phyloP scores from a whole-genome alignment of 2,888 invertebrate genomes.

The Pseudococcus jackbeardsleyi region DNA sequence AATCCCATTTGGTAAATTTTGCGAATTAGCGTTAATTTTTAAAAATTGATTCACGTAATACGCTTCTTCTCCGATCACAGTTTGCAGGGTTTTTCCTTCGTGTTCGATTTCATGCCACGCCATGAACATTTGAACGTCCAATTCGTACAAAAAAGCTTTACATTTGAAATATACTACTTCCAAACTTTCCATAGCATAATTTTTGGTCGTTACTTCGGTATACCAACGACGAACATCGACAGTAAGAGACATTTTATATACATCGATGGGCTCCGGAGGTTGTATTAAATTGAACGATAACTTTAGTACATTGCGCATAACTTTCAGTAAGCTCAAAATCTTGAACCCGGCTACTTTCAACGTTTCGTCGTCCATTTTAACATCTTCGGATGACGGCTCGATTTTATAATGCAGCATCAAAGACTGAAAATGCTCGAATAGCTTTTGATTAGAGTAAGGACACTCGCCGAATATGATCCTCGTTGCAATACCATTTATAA shows the following conservation, averaged over 20 bases:
- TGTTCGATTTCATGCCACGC: constrained; percentile 39
- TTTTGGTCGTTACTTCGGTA: not conserved
- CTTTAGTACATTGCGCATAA: not conserved
- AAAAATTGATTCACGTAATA: constrained; percentile 1
- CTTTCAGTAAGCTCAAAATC: not conserved
- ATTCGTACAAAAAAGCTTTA: not conserved
- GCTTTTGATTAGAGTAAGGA: not conserved
- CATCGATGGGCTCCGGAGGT: not conserved
- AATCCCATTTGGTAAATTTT: not conserved
- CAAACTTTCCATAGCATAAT: not conserved
- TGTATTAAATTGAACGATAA: not conserved
- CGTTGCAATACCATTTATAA: not conserved
- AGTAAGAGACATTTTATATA: constrained; percentile 18
- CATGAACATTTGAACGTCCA: constrained; percentile 41
- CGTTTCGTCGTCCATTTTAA: not conserved
- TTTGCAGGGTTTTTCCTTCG: constrained; percentile 49
- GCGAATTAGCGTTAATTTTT: not conserved
- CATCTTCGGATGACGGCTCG: not conserved
- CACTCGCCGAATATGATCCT: not conserved
- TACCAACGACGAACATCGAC: constrained; percentile 8
- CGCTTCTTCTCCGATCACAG: constrained; percentile 31
- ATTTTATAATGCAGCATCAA: constrained; percentile 40
- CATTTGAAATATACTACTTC: constrained; percentile 32
- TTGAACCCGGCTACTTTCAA: constrained; percentile 14
- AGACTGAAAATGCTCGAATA: constrained; percentile 16